These are phyloP conservation scores for Apus apus DNA, from an alignment of 2,113 vertebrate species.

Conservation along the genomic window DNA sequence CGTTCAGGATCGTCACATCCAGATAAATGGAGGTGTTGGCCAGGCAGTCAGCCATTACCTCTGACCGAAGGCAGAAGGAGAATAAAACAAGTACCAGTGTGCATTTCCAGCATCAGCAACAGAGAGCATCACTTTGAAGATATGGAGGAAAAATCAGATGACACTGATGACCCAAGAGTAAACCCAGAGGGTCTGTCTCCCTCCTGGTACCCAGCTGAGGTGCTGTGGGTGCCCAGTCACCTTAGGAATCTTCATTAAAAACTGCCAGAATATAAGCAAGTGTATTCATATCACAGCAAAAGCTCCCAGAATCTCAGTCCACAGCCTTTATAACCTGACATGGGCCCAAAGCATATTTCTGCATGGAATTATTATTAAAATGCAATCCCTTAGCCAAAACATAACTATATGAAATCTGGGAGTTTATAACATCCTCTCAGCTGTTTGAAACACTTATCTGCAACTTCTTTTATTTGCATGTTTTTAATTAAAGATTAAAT, in stretches of 20 bases:
- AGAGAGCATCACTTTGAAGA: not conserved
- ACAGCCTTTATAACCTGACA: not conserved
- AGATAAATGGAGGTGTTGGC: not conserved
- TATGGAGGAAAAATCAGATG: not conserved
- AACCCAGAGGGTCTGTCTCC: not conserved
- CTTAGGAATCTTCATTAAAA: not conserved
- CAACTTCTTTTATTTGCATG: not conserved
- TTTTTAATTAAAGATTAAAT: slow-evolving; percentile 21
- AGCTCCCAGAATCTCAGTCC: fast-evolving
- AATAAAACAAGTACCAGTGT: not conserved
- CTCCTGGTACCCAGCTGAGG: not conserved
- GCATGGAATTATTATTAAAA: not conserved
- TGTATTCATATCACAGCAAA: fast-evolving
- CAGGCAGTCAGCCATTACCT: not conserved
- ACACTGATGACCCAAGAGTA: not conserved
- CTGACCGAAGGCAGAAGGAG: not conserved
- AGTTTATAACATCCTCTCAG: not conserved
- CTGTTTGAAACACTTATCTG: not conserved
- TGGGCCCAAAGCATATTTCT: not conserved
- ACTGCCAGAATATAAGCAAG: not conserved
- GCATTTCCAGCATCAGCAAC: not conserved
- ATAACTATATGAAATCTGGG: not conserved
- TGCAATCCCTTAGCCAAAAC: not conserved
- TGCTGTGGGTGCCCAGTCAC: not conserved
- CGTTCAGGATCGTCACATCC: not conserved